A percentile compares a stretch with the other conserved stretches of the same genome.
Conservation (phyloP, 2,888 invertebrate genomes). For the Cecidostiba fungosa region DNA sequence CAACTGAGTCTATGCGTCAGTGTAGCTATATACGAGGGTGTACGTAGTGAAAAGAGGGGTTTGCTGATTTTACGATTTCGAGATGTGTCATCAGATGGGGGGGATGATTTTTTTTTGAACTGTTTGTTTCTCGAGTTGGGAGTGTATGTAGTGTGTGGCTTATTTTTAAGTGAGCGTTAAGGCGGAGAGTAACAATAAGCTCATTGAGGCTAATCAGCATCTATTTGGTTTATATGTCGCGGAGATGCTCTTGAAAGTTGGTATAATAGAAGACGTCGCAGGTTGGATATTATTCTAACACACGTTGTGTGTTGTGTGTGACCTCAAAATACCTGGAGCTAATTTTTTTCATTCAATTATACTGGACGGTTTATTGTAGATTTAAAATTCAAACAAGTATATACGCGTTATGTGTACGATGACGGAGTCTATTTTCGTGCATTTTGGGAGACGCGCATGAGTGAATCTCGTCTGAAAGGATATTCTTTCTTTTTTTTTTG, state of each 20-base stretch:
- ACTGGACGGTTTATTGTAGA: background rate
- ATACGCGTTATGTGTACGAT: background rate
- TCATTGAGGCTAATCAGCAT: slow-evolving; percentile 57
- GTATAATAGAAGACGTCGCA: background rate
- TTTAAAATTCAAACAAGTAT: background rate
- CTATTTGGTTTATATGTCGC: slow-evolving; percentile 39
- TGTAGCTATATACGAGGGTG: background rate
- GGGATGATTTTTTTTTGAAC: background rate
- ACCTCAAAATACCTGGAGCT: background rate
- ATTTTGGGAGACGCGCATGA: background rate
- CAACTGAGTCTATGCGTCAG: background rate
- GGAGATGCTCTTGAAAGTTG: slow-evolving; percentile 45
- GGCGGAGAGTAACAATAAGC: slow-evolving; percentile 31
- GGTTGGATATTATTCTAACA: background rate
- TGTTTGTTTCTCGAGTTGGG: background rate
- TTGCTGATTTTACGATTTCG: background rate
- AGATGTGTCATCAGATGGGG: background rate
- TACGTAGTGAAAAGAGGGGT: background rate
- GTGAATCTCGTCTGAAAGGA: background rate
- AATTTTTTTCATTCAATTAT: slow-evolving; percentile 1
- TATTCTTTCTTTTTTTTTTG: background rate
- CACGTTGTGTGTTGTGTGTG: no score
- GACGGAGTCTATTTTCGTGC: background rate
- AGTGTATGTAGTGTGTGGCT: background rate
- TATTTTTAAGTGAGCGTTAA: background rate